Evolutionary conservation across 2,888 invertebrate species (phyloP), one percentile per base, ranked within the genome.

Genomic region (Taenaris catops): DNA sequence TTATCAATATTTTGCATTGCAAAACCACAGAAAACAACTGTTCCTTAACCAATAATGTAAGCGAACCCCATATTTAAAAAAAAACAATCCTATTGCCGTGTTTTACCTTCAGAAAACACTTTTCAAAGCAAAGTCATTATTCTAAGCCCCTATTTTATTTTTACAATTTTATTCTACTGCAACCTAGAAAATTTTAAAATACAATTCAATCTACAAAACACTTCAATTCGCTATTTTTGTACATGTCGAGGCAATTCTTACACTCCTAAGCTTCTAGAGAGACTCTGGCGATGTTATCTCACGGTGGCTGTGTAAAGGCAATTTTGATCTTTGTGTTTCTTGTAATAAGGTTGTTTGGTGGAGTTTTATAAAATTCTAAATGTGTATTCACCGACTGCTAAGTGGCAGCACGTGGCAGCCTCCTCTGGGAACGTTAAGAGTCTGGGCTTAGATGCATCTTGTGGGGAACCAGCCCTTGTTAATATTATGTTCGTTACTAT

Each of bases 371-470:
- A 46, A 48, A 52, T 54, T 50, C 61, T 66, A 55, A 58, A 53
- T 56, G 57, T 62, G 58, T 66, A 65, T 67, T 68, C 62, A 60
- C 54, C 51, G 60, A 67, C 73, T n/a, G n/a, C n/a, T 83, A 83
- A 83, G 84, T 81, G 76, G 75, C 58, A 71, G 73, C 81, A 76
- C 78, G 81, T 79, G 76, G 76, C 58, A 51, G 47, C 49, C 55
- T 71, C 83, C 65, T 62, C 34, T 46, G 72, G 65, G 75, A 65
- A 51, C 50, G 54, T 44, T 53, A 55, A 55, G 66, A 69, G 75
- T 69, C 76, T 51, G 62, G 66, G 63, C 64, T 78, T 71, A 73
- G 70, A 61, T 81, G 76, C 76, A 76, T 75, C 72, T 75, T 78
- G 78, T 48, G 72, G 73, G 59, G 50, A 70, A 71, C 75, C 74